Evolutionary conservation across 1,140 invertebrate genomes (phyloP).

Genomic region (Drosophila insularis): DNA sequence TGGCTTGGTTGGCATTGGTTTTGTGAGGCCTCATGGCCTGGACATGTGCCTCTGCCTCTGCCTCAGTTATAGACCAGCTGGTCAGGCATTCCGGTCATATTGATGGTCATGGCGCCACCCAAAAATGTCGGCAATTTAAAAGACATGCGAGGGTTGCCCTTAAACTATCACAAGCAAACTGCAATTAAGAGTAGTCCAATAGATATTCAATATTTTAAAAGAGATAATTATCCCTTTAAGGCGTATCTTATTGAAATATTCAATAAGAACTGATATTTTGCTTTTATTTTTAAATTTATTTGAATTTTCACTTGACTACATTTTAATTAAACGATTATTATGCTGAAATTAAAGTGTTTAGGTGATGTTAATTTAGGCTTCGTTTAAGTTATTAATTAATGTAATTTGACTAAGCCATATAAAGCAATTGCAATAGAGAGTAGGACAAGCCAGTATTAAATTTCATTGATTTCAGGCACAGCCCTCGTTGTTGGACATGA

Average conservation of each 20-base stretch:
- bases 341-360: no score
- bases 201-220: no score
- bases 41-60: slow-evolving; percentile 21
- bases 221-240: no score
- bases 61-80: slow-evolving; percentile 41
- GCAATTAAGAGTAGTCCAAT: not conserved
- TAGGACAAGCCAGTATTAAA: not conserved
- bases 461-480: not conserved
- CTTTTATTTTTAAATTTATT: no score
- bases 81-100: slow-evolving; percentile 58
- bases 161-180: not conserved
- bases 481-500: slow-evolving; percentile 35
- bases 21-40: not conserved
- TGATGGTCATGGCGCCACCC: slow-evolving; percentile 66
- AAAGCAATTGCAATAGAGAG: no score
- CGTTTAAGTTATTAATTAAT: no score
- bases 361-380: no score
- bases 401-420: no score
- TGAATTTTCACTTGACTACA: no score
- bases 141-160: slow-evolving; percentile 42
- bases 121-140: slow-evolving; percentile 45
- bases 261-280: no score
- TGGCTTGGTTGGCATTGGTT: slow-evolving; percentile 31
- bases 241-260: no score
- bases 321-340: no score